These are phyloP conservation scores for Scaptomyza graminum DNA, from an alignment of 1,140 invertebrate genomes.

Conservation along the genomic window DNA sequence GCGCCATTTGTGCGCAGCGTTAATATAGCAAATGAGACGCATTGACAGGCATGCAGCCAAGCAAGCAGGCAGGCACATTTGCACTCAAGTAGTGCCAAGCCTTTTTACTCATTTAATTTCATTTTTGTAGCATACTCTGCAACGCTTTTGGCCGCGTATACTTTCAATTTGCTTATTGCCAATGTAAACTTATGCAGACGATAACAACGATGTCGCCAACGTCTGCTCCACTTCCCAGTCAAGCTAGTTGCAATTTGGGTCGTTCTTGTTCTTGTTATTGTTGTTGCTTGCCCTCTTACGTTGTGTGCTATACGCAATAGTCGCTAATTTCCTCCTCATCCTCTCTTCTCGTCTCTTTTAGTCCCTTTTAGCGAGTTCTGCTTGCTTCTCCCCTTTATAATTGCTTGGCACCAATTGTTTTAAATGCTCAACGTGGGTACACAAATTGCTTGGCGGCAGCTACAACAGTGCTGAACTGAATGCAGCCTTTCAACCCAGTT, in stretches of 20 bases:
- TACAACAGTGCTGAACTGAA: constrained; percentile 24
- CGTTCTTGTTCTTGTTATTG: constrained; percentile 20
- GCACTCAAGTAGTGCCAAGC: neutral
- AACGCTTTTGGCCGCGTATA: constrained; percentile 25
- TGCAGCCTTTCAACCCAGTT: constrained; percentile 48
- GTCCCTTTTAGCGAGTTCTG: neutral
- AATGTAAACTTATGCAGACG: constrained; percentile 64
- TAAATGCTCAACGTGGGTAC: constrained; percentile 71
- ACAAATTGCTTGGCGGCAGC: constrained; percentile 65
- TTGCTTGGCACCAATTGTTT: constrained; percentile 80
- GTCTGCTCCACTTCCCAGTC: constrained; percentile 55
- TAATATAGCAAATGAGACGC: constrained; percentile 70
- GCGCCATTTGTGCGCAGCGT: constrained; percentile 52
- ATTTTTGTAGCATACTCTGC: constrained; percentile 64
- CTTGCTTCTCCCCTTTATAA: constrained; percentile 39
- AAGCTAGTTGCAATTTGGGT: constrained; percentile 76
- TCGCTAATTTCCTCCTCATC: constrained; percentile 62
- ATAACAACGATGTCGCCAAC: constrained; percentile 62
- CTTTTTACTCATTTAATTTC: constrained; percentile 20
- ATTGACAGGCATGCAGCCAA: constrained; percentile 45
- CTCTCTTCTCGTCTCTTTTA: neutral
- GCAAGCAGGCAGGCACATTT: constrained; percentile 14
- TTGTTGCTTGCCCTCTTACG: neutral
- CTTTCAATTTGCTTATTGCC: constrained; percentile 75
- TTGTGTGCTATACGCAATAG: constrained; percentile 52